phyloP scores from a whole-genome alignment of 2,888 invertebrate genomes.

The Mythimna loreyi region DNA sequence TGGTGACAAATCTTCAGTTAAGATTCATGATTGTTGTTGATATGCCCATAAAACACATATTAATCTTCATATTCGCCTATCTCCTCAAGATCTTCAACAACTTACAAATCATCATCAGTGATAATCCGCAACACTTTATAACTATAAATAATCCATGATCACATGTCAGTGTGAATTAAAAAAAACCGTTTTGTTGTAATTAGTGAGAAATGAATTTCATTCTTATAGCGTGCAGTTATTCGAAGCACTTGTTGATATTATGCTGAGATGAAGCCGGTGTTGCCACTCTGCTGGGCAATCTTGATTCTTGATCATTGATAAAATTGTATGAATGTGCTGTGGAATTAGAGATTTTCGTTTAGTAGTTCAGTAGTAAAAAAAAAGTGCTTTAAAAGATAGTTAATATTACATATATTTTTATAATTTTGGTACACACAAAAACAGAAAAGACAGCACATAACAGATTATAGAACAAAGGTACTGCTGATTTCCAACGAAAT shows the following conservation, averaged over 20 bases:
- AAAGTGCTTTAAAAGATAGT: no score
- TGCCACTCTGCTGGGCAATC: constrained; percentile 48
- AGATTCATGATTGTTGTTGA: no score
- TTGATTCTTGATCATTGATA: constrained; percentile 62
- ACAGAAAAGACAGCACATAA: no score
- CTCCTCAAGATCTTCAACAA: background rate
- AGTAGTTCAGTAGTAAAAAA: background rate
- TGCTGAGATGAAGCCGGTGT: constrained; percentile 27
- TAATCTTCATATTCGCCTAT: background rate
- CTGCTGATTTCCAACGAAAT: no score
- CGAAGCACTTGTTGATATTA: constrained; percentile 45
- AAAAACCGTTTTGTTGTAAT: constrained; percentile 64
- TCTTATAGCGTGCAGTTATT: constrained; percentile 59
- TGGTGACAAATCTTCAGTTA: no score
- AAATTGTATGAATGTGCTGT: constrained; percentile 31
- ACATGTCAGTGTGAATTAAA: constrained; percentile 40
- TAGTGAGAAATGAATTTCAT: constrained; percentile 62
- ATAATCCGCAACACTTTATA: background rate
- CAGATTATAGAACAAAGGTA: no score
- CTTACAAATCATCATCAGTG: constrained; percentile 1
- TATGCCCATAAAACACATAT: no score
- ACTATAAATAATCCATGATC: constrained; percentile 45
- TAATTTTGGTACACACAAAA: no score
- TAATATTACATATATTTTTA: no score
- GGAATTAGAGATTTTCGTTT: constrained; percentile 34